Evolutionary conservation across 1,140 invertebrate species (phyloP), one percentile per base, ranked within the genome.

Genomic region (Heterodera carotae): DNA sequence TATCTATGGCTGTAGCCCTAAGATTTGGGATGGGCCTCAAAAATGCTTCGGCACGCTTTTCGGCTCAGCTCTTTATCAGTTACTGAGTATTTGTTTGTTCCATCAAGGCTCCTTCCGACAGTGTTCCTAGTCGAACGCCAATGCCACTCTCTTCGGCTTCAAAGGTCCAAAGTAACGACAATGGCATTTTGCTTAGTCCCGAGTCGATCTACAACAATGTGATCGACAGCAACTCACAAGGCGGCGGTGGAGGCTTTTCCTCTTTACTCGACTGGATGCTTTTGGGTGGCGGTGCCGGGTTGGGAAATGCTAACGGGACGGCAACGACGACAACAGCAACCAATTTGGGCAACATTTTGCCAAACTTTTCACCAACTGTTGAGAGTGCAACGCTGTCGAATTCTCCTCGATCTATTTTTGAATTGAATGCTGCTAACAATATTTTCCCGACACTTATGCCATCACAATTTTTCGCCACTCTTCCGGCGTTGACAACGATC

Each of bases 181-280:
- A 15, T 0, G 27, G 27, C 62, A 66, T 27, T 12, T 66, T 53
- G 48, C 10, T 66, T 22, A 25, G 25, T 2, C 62, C 62, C 27
- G 62, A 66, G 22, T 29, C 27, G 62, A 12, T 12, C 62, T 29
- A 34, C 25, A 66, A 66, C 62, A 66, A 29, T 34, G 62, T 66
- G 27, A 22, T 66, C 62, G 62, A 22, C 3, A 34, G 22, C 22
- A 0, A 6, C 27, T 4, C 62, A 29, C n/a, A 8, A 66, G 25
- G n/a, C n/a, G 62, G 6, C 6, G 62, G 62, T 43, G 62, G 62
- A 0, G 62, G 62, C 62, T 66, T 66, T 29, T 34, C 27, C 62
- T 66, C 62, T 0, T 29, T 66, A 25, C 62, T 66, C 27, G 62
- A 66, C 22, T 66, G 62, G 62, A 66, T 66, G 62, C 62, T 66